Percentiles rank a stretch among this genome's conserved stretches.
These are phyloP conservation scores for Octomys mimax DNA, from an alignment of 2,797 vertebrate species.

Conservation along the genomic window DNA sequence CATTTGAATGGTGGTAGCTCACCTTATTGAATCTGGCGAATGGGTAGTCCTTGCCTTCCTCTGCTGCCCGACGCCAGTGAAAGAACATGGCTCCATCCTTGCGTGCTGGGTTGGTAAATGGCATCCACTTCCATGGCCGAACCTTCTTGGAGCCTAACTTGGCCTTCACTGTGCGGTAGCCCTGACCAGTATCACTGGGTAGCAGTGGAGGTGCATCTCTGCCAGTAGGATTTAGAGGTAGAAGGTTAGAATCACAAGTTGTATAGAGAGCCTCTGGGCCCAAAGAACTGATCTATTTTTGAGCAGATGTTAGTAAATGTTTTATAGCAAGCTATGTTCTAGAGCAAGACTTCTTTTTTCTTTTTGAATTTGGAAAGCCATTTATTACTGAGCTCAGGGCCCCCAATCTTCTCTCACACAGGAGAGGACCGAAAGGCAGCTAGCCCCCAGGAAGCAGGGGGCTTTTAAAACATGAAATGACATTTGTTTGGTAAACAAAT, in stretches of 20 bases:
- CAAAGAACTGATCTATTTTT: background rate
- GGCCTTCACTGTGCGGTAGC: conserved; percentile 98
- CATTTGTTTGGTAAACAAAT: too few species aligned
- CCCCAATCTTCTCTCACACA: too few species aligned
- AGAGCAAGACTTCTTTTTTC: background rate
- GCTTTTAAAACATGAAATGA: too few species aligned
- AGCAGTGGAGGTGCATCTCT: conserved; percentile 98
- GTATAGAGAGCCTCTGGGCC: background rate
- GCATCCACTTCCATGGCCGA: conserved; percentile 99
- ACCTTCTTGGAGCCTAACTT: conserved; percentile 99
- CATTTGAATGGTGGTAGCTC: conserved; percentile 10
- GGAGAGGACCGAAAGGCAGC: too few species aligned
- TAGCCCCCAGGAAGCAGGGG: too few species aligned
- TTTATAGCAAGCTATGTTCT: background rate
- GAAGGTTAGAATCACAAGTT: conserved; percentile 31
- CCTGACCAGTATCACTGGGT: conserved; percentile 98
- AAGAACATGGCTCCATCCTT: conserved; percentile 99
- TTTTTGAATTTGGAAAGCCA: too few species aligned
- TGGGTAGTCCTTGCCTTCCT: conserved; percentile 99
- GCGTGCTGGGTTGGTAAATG: conserved; percentile 97
- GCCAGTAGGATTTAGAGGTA: conserved; percentile 58
- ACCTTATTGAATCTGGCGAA: conserved; percentile 99
- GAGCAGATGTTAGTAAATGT: background rate
- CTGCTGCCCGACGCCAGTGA: conserved; percentile 98
- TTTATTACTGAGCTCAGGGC: too few species aligned